phyloP scores from a whole-genome alignment of 2,888 invertebrate species.

The Idaea dimidiata region DNA sequence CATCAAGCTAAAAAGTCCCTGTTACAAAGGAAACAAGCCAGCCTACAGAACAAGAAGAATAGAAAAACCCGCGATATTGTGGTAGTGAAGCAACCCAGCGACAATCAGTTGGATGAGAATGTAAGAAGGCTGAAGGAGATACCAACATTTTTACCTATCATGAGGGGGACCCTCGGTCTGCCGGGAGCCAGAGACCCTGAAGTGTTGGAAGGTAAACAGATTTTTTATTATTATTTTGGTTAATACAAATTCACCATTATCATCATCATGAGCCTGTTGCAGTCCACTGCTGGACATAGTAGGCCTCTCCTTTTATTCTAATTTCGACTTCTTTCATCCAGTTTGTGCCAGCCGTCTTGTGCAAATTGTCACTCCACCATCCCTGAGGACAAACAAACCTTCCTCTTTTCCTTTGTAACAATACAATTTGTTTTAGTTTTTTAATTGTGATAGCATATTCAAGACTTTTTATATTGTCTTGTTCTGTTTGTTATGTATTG shows the following conservation, averaged over 20 bases:
- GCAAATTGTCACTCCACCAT: too few species aligned
- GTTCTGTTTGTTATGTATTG: neutral
- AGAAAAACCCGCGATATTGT: constrained; percentile 87
- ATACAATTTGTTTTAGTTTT: too few species aligned
- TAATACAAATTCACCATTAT: too few species aligned
- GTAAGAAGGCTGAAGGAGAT: constrained; percentile 86
- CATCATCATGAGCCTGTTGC: too few species aligned
- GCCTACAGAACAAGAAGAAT: constrained; percentile 59
- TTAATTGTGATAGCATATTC: too few species aligned
- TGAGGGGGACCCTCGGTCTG: constrained; percentile 92
- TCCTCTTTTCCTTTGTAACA: too few species aligned
- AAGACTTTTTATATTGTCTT: neutral
- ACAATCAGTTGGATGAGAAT: constrained; percentile 84
- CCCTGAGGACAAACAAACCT: too few species aligned
- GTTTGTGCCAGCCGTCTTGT: too few species aligned
- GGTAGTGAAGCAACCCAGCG: constrained; percentile 87
- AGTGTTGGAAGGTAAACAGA: constrained; percentile 88
- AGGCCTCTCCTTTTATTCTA: too few species aligned
- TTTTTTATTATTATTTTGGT: too few species aligned
- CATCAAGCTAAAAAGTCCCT: constrained; percentile 49
- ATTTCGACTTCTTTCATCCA: too few species aligned
- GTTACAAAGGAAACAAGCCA: constrained; percentile 54
- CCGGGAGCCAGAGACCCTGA: constrained; percentile 93
- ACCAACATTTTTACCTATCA: constrained; percentile 95
- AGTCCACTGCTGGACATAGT: too few species aligned